phyloP scores from a whole-genome alignment of 2,888 invertebrate genomes.

The Syrista parreyssii region DNA sequence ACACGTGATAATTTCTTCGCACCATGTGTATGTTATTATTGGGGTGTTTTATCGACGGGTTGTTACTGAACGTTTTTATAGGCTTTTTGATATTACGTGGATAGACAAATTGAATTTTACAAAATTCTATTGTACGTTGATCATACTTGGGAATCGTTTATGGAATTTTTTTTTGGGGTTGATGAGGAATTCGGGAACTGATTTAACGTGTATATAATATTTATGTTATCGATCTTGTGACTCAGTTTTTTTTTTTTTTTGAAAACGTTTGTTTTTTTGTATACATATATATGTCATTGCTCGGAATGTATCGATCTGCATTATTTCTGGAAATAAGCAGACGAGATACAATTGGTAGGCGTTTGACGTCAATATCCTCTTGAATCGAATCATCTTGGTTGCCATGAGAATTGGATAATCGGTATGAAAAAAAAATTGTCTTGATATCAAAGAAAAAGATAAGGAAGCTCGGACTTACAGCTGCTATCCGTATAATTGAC shows the following conservation, averaged over 20 bases:
- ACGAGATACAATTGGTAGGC: too few species aligned
- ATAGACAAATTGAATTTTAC: neutral
- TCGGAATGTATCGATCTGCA: too few species aligned
- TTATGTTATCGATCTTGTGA: neutral
- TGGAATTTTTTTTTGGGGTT: neutral
- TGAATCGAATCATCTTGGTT: neutral
- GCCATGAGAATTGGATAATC: neutral
- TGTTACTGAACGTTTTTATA: neutral
- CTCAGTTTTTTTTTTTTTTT: too few species aligned
- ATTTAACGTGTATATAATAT: neutral
- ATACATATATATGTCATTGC: too few species aligned
- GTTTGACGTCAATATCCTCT: neutral
- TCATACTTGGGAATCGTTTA: neutral
- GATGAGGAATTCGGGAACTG: neutral
- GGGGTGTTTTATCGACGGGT: neutral
- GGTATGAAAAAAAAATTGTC: neutral
- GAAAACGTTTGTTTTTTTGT: neutral
- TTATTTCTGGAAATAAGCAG: too few species aligned
- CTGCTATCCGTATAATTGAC: constrained; percentile 51
- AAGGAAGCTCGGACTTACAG: constrained; percentile 30
- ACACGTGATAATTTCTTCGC: neutral
- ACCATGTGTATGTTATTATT: neutral
- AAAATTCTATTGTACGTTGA: neutral
- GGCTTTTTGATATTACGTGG: neutral
- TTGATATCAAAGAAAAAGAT: neutral